A percentile compares a stretch with the other conserved stretches of the same genome.
Evolutionary conservation across 2,888 invertebrate genomes (phyloP).

Genomic region (Daptonema setosum): DNA sequence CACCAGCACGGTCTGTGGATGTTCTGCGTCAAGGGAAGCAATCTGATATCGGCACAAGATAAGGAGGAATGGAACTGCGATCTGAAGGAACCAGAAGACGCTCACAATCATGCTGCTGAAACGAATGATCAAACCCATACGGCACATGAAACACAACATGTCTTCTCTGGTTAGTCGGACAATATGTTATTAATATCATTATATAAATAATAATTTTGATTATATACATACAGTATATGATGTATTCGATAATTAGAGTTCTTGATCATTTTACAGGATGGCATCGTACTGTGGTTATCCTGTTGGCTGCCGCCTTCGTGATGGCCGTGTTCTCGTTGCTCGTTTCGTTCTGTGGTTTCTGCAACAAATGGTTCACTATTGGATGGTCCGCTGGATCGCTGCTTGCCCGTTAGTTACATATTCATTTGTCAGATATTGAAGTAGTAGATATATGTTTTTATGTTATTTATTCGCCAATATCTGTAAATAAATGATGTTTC

Average conservation of each 20-base stretch:
- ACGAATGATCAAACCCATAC: background rate
- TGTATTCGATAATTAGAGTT: too few relatives aligned
- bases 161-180: background rate
- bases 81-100: background rate
- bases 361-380: background rate
- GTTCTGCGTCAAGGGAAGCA: background rate
- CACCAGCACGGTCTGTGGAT: background rate
- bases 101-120: background rate
- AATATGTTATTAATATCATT: background rate
- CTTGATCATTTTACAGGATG: background rate
- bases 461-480: too few relatives aligned
- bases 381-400: background rate
- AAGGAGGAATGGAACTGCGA: background rate
- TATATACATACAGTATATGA: too few relatives aligned
- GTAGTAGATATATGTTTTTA: too few relatives aligned
- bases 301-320: background rate
- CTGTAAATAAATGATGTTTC: background rate
- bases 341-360: background rate
- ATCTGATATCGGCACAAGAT: background rate
- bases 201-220: background rate
- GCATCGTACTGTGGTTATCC: background rate
- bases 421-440: too few relatives aligned
- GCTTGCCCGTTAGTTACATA: background rate
- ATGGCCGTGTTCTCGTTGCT: background rate
- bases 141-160: background rate